Evolutionary conservation across 2,113 vertebrate genomes (phyloP).

Genomic region (crab-eating macaque (Macaca fascicularis)): DNA sequence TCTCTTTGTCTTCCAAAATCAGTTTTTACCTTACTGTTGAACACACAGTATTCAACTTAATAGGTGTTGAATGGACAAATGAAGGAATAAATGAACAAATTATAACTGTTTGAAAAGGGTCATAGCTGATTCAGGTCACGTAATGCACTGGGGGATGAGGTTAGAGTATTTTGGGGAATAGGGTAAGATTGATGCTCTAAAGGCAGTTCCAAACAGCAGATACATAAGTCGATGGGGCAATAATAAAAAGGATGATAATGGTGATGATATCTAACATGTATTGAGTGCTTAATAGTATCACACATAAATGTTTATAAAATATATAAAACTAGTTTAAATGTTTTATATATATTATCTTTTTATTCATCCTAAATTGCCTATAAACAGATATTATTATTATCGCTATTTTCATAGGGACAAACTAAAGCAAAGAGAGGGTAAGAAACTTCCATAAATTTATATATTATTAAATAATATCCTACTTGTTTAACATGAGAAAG

Average conservation of each 20-base stretch:
- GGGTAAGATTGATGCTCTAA: neutral
- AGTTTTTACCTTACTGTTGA: neutral
- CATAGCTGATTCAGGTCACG: neutral
- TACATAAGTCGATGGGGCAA: neutral
- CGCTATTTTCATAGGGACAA: neutral
- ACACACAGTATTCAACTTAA: neutral
- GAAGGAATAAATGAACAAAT: neutral
- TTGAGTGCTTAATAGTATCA: neutral
- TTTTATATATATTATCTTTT: neutral
- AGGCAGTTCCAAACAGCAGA: neutral
- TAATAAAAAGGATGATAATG: neutral
- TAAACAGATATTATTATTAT: neutral
- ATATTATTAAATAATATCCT: neutral
- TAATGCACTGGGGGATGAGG: neutral
- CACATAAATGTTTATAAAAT: neutral
- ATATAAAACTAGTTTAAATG: neutral
- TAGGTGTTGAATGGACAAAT: neutral
- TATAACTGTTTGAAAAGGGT: neutral
- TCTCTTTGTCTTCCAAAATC: neutral
- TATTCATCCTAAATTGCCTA: neutral
- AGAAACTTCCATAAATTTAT: neutral
- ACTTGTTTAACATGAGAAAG: neutral
- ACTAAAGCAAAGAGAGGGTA: neutral
- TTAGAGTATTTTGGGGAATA: accelerated
- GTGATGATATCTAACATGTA: neutral